These are phyloP conservation scores for Phainopepla nitens DNA, from an alignment of 2,113 vertebrate genomes.

Conservation along the genomic window DNA sequence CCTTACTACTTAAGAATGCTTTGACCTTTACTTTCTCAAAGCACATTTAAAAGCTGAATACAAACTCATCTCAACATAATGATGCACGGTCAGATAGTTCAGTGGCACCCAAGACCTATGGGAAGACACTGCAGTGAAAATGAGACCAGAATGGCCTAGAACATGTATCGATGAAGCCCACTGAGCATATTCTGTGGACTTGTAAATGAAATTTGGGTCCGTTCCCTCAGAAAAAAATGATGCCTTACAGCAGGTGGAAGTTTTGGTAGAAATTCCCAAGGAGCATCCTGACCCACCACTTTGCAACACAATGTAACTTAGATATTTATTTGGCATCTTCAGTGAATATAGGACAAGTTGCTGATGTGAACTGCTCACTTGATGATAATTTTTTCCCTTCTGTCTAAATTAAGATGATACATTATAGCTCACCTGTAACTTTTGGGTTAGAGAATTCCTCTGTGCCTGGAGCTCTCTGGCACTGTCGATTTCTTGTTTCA, in stretches of 20 bases:
- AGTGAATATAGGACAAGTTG: background rate
- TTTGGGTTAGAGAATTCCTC: slow-evolving; percentile 86
- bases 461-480: slow-evolving; percentile 89
- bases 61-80: background rate
- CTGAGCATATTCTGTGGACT: background rate
- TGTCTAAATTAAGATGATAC: background rate
- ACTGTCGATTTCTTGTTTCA: slow-evolving; percentile 90
- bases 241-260: background rate
- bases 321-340: background rate
- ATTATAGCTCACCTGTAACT: slow-evolving; percentile 80
- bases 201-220: background rate
- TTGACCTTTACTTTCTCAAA: background rate
- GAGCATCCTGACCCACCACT: background rate
- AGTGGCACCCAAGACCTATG: background rate
- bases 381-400: background rate
- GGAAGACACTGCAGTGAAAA: background rate
- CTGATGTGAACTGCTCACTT: background rate
- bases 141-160: background rate
- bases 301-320: background rate
- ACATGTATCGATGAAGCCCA: background rate
- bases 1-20: background rate
- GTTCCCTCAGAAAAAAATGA: background rate
- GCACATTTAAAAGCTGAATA: background rate
- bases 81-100: background rate
- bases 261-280: background rate